Evolutionary conservation across 2,888 invertebrate species (phyloP).

Genomic region (Dilophus febrilis): DNA sequence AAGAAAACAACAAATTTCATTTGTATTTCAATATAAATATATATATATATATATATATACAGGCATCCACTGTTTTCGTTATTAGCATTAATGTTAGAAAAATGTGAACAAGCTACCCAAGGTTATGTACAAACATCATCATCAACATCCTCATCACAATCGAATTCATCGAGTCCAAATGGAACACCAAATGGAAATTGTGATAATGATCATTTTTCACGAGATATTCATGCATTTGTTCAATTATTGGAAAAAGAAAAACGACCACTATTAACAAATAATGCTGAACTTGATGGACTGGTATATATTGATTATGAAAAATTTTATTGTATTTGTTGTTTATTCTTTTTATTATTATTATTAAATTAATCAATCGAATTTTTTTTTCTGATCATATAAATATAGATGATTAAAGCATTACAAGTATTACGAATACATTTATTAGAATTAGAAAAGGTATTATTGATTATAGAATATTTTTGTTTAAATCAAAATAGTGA

Average conservation of each 20-base stretch:
- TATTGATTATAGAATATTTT: neutral
- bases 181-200: constrained; percentile 13
- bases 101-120: constrained; percentile 93
- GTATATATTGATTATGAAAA: constrained; percentile 33
- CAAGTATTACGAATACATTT: constrained; percentile 86
- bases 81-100: constrained; percentile 78
- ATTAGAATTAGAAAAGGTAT: constrained; percentile 66
- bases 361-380: neutral
- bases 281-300: constrained; percentile 89
- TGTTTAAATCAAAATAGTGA: neutral
- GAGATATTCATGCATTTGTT: constrained; percentile 49
- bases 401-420: constrained; percentile 69
- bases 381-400: too few species aligned
- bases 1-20: too few species aligned
- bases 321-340: too few species aligned
- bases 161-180: constrained; percentile 40
- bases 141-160: constrained; percentile 81
- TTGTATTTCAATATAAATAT: constrained; percentile 1
- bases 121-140: constrained; percentile 63
- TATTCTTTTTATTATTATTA: too few species aligned
- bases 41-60: constrained; percentile 15
- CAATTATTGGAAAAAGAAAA: constrained; percentile 76
- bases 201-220: constrained; percentile 14
- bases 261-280: constrained; percentile 71
- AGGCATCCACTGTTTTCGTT: constrained; percentile 92